Conservation (phyloP, 2,888 invertebrate genomes). For the Plagodis pulveraria region DNA sequence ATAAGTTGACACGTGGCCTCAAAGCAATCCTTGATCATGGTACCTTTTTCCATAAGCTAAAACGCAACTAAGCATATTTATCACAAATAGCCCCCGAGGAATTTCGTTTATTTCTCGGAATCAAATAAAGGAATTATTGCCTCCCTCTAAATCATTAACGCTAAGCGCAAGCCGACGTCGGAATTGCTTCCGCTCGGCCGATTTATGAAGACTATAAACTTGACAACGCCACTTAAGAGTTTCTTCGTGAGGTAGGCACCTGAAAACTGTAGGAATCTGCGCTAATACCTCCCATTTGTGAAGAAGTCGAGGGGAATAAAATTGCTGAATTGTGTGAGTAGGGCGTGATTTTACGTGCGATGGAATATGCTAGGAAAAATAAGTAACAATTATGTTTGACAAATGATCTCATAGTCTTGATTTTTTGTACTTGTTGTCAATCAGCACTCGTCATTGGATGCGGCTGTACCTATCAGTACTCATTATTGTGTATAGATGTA, state of each 20-base stretch:
- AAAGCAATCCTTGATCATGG: no score
- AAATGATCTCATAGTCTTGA: no score
- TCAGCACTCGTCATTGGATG: no score
- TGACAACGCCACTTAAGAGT: slow-evolving; percentile 52
- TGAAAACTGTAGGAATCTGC: slow-evolving; percentile 31
- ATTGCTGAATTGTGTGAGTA: slow-evolving; percentile 5
- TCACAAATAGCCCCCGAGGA: background rate
- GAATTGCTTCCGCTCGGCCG: slow-evolving; percentile 30
- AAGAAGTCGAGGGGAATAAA: slow-evolving; percentile 23
- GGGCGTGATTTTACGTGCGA: no score
- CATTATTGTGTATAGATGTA: no score
- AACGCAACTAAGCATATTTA: no score
- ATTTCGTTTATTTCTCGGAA: slow-evolving; percentile 30
- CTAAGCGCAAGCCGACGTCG: slow-evolving; percentile 21
- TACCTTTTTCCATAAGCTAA: no score
- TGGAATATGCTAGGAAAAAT: no score
- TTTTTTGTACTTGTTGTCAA: no score
- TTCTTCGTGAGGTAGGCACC: slow-evolving; percentile 31
- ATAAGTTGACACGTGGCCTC: no score
- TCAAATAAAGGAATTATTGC: slow-evolving; percentile 33
- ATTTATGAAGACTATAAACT: slow-evolving; percentile 55
- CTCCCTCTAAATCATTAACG: slow-evolving; percentile 27
- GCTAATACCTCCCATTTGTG: slow-evolving; percentile 33
- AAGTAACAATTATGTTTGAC: no score
- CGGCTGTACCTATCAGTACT: no score